Evolutionary conservation across 2,797 vertebrate species (phyloP), one percentile per base, ranked within the genome.

Genomic region (Falco biarmicus): DNA sequence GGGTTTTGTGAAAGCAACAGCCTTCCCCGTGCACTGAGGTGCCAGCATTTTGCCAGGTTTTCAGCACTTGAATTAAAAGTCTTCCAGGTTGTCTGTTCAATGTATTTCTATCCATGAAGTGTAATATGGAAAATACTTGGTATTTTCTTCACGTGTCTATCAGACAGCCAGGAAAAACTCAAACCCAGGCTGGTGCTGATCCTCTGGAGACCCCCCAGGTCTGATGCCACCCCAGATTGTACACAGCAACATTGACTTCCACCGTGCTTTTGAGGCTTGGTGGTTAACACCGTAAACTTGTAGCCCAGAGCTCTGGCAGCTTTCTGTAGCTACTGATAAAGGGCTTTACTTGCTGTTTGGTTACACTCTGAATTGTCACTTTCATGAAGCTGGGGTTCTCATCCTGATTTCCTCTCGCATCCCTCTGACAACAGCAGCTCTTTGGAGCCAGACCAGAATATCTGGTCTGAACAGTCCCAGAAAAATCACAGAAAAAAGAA

Each of bases 21-120:
- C 41, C 41, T 70, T 87, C 47, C 32, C 51, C 0, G 0, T 53
- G 57, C 43, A 28, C 37, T 0, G 1, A 57, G 60, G n/a, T 24
- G 7, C 39, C 41, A 47, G n/a, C 0, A 0, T 59, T 45, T 20
- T 22, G 39, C 51, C 56, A 50, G 48, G 31, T 64, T 57, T 75
- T 60, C 82, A 93, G 54, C 2, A 2, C 77, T 24, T 45, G 29
- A 43, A 43, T 74, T 59, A 12, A 28, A 78, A 68, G 21, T 28
- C 34, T 74, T 43, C 47, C 61, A 29, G 60, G 54, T 32, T 26
- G n/a, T 60, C 31, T 84, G 34, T 19, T 75, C 59, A 28, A 1
- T 57, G 28, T 21, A 34, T 75, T 92, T 83, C 59, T 85, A 2
- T 28, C 61, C 7, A 0, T 59, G 18, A 32, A 83, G 69, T 24